Evolutionary conservation across 1,140 invertebrate species (phyloP), one percentile per base, ranked within the genome.

Genomic region (Drosophila ananassae): DNA sequence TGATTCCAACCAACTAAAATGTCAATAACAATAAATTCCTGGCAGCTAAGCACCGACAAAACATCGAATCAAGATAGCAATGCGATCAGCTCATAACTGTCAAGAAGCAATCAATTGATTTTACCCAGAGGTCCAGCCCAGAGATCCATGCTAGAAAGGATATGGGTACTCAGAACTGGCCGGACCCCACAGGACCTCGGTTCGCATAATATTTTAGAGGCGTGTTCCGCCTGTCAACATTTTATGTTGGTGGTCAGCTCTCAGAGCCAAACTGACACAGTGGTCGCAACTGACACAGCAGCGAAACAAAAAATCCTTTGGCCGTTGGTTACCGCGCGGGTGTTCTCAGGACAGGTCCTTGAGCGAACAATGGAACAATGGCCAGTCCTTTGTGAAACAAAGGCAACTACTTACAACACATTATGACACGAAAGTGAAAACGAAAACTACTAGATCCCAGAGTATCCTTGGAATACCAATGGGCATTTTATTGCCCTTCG

Each of bases 171-270:
- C 30, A 10, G 46, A 34, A 34, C 34, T 22, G 46, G 32, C 34
- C 47, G 25, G 83, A 89, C 84, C 84, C 59, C 83, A 89, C 84
- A 89, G 83, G 78, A 69, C 59, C 59, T 78, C 47, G 64, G 39
- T 57, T 71, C 48, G 82, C 82, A 87, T 51, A 83, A 89, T 91
- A 87, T 91, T 82, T 90, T 76, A 83, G 84, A 77, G 89, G 89
- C 89, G 89, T 91, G 80, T 77, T 74, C 73, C 69, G 80, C 62
- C 89, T 91, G 89, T 91, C 89, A 91, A 91, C 89, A 90, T 91
- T 91, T 89, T 80, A 85, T 85, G 83, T 91, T 91, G 80, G 89
- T 91, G 89, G 89, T 61, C 84, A 78, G 67, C 8, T 32, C 8
- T 32, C 8, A 52, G 51, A 77, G 77, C 74, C 77, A 79, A 89